Conservation (phyloP, 2,888 invertebrate species). For the Capitulum mitella region DNA sequence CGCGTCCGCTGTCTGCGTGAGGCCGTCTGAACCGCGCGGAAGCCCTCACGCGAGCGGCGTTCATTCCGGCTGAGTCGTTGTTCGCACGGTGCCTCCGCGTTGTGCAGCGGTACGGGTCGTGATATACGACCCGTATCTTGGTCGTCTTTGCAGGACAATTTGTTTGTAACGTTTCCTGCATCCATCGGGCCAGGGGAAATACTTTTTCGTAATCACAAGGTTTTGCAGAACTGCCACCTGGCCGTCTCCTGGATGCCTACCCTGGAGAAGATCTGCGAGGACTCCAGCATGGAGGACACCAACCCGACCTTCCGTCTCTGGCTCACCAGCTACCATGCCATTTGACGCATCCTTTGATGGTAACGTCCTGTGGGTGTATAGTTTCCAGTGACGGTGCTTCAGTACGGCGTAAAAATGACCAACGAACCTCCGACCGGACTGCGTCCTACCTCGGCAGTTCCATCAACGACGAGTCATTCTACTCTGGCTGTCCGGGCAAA, state of each 20-base stretch:
- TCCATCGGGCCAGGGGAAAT: no score
- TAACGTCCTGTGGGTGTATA: constrained; percentile 36
- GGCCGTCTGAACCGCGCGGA: no score
- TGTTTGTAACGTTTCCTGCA: no score
- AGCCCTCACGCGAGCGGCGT: no score
- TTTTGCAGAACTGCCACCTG: constrained; percentile 81
- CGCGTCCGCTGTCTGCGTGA: no score
- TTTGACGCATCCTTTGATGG: constrained; percentile 39
- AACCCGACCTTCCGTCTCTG: constrained; percentile 72
- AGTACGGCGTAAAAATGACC: constrained; percentile 76
- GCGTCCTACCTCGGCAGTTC: constrained; percentile 75
- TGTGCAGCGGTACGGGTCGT: no score
- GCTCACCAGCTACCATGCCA: constrained; percentile 72
- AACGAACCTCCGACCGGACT: constrained; percentile 54
- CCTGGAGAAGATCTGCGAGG: constrained; percentile 63
- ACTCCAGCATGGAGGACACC: constrained; percentile 61
- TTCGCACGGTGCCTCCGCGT: no score
- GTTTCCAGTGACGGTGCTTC: constrained; percentile 71
- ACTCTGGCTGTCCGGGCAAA: constrained; percentile 56
- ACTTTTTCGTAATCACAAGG: no score
- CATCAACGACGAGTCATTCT: constrained; percentile 72
- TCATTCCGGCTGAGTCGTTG: no score
- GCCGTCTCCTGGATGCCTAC: constrained; percentile 85
- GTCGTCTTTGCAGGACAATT: no score
- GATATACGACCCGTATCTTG: no score